Base-by-base conservation (phyloP, 1,140 invertebrate genomes). In the Drosophila nigromelanica region DNA sequence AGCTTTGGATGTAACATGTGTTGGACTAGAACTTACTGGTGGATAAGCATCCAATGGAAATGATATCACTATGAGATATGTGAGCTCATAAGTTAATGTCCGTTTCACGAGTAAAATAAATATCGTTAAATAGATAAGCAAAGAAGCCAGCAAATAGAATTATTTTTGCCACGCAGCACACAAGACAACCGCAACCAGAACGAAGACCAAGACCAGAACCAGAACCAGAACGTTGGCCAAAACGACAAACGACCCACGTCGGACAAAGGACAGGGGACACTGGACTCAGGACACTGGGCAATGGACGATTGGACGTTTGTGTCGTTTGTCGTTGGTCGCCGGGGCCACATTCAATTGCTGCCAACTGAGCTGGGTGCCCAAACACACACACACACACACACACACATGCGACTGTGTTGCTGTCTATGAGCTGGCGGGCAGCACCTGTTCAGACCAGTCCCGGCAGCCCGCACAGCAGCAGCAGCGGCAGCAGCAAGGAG, bases 61-160 rank as follows among this genome's bases (percentile, higher is more conserved):
- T 21, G 21, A 50, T 64, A 71, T 64, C 51, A n/a, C n/a, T 54
- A 40, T 58, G 47, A 60, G 54, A 55, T 50, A 62, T 60, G 64
- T 60, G 24, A 69, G 66, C 58, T 62, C 64, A 68, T 73, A 60
- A 69, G 66, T 69, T 69, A 69, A 69, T 69, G 58, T 69, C 51
- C 58, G 18, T 42, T 42, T 27, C 24, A 62, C 75, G 73, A 70
- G 78, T 56, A 69, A 74, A 86, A 81, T 75, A 80, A 86, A 80
- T 80, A 73, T 85, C 72, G 74, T 85, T 78, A 78, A 62, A 74
- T 45, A 73, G 71, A 76, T 86, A 86, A 78, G 82, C 73, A 87
- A 78, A 76, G 58, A 68, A 81, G 82, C 64, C 61, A 81, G 78
- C 80, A 81, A 87, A 85, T 85, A 73, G 74, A 74, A 75, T 81